A percentile compares a stretch with the other conserved stretches of the same genome.
These are phyloP conservation scores for Salvator merianae DNA, from an alignment of 2,113 vertebrate species.

Conservation along the genomic window DNA sequence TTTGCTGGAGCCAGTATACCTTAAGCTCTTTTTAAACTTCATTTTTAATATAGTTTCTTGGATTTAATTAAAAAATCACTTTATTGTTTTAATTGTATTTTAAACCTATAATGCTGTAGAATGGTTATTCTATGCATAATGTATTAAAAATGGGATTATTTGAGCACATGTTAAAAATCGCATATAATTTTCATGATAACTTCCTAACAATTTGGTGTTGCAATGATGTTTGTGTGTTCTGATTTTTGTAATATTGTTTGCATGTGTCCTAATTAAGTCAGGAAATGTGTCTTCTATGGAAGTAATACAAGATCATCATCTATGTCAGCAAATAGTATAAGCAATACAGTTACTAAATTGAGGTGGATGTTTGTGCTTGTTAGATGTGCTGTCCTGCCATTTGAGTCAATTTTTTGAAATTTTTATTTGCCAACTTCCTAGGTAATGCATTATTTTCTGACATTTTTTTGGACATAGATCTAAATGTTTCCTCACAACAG, in stretches of 20 bases:
- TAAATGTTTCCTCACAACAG: neutral
- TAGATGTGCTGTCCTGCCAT: neutral
- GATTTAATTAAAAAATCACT: neutral
- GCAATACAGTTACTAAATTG: neutral
- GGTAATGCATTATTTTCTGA: neutral
- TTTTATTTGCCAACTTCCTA: neutral
- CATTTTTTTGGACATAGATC: slow-evolving; percentile 11
- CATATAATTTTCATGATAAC: neutral
- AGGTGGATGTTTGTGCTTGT: neutral
- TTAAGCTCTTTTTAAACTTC: neutral
- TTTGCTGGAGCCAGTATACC: neutral
- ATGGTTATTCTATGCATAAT: neutral
- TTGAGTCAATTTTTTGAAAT: slow-evolving; percentile 6
- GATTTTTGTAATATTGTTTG: neutral
- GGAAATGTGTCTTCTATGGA: neutral
- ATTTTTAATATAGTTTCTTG: neutral
- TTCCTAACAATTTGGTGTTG: neutral
- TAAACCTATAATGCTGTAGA: neutral
- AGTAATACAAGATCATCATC: neutral
- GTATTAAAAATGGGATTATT: neutral
- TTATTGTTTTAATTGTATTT: neutral
- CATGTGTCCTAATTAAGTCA: too few relatives aligned
- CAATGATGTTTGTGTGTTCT: neutral
- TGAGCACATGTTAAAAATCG: neutral
- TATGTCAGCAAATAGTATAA: neutral